These are phyloP conservation scores for Poecile montanus DNA, from an alignment of 2,797 vertebrate species.

Conservation along the genomic window DNA sequence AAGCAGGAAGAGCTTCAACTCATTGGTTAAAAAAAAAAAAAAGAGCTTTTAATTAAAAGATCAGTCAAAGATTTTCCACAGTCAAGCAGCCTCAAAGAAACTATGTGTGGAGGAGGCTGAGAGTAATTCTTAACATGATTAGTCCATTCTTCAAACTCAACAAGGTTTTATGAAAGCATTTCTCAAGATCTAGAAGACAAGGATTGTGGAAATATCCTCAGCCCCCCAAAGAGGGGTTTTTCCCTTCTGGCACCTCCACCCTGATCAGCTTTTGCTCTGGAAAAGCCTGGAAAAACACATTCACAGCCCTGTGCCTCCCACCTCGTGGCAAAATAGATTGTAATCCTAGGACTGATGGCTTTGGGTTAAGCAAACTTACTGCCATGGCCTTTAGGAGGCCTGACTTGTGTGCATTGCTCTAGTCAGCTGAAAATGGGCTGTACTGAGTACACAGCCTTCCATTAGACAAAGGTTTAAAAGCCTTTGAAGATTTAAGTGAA, in stretches of 20 bases:
- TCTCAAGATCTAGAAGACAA: not conserved
- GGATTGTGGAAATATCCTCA: not conserved
- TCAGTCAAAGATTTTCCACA: conserved; percentile 47
- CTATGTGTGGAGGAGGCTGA: conserved; percentile 49
- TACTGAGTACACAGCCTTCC: not conserved
- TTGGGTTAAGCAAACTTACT: not conserved
- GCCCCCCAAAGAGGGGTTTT: not conserved
- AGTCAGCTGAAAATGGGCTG: not conserved
- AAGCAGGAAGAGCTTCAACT: conserved; percentile 25
- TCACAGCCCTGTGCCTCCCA: not conserved
- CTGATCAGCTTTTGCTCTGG: not conserved
- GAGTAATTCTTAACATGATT: conserved; percentile 17
- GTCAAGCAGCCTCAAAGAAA: conserved; percentile 48
- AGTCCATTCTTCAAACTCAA: conserved; percentile 35
- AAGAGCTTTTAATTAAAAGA: conserved; percentile 58
- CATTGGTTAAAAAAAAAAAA: not conserved
- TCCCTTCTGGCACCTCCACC: not conserved
- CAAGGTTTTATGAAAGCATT: not conserved
- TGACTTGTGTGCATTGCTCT: not conserved
- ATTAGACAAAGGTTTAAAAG: not conserved
- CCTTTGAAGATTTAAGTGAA: not conserved
- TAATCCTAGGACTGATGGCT: accelerated
- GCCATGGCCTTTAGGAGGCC: not conserved
- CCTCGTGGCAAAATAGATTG: accelerated
- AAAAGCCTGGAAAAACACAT: not conserved